Evolutionary conservation across 2,797 vertebrate species (phyloP).

Genomic region (Myotis pilosus): DNA sequence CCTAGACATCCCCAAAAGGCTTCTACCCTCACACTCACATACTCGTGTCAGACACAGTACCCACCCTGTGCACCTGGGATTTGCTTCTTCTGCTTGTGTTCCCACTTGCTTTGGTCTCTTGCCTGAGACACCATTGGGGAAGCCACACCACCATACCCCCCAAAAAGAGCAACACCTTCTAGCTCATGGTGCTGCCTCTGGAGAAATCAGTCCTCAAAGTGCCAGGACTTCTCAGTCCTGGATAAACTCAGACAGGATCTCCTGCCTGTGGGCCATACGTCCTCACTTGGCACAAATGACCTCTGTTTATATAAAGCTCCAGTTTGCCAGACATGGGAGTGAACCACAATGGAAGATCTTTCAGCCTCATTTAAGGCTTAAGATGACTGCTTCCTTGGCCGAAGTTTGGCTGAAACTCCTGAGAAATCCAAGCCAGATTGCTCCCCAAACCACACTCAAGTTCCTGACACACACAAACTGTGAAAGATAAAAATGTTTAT

Average conservation of each 20-base stretch:
- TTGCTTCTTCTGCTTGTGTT: neutral
- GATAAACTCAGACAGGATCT: neutral
- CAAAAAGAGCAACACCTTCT: neutral
- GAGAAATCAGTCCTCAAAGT: neutral
- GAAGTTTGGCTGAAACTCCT: neutral
- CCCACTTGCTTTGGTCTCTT: neutral
- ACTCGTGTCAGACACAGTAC: neutral
- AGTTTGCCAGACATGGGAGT: neutral
- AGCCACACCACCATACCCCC: neutral
- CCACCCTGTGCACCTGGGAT: neutral
- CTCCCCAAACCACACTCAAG: neutral
- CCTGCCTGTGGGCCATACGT: rapidly evolving
- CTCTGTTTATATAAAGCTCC: neutral
- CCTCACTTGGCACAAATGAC: neutral
- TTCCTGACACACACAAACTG: neutral
- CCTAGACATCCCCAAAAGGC: neutral
- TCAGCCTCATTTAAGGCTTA: neutral
- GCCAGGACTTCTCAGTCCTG: neutral
- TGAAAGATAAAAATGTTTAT: neutral
- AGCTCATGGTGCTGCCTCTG: neutral
- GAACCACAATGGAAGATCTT: neutral
- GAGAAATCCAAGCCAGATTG: neutral
- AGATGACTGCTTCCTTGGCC: neutral
- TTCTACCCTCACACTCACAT: neutral
- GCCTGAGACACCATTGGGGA: neutral